Percentiles rank a stretch among this genome's conserved stretches.
Evolutionary conservation across 2,797 vertebrate species (phyloP).

Genomic region (Rhinatrema bivittatum): DNA sequence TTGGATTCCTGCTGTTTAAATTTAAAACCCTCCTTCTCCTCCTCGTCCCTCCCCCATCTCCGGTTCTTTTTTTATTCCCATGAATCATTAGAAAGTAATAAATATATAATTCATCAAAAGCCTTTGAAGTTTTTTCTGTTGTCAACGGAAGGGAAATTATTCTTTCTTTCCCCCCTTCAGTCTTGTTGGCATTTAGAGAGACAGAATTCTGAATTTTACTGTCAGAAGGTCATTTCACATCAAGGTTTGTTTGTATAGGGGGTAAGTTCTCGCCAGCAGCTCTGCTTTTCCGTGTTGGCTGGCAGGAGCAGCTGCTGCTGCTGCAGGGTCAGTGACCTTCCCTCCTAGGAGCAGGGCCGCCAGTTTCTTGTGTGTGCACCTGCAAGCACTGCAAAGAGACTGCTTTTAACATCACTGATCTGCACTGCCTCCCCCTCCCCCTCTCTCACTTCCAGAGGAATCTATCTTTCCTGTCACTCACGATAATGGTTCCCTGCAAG

Average conservation of each 20-base stretch:
- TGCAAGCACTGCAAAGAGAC: constrained; percentile 22
- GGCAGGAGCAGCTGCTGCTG: constrained; percentile 8
- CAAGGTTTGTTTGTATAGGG: background rate
- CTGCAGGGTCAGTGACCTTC: constrained; percentile 21
- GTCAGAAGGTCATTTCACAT: constrained; percentile 23
- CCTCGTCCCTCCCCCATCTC: too few species aligned
- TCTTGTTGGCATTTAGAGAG: too few species aligned
- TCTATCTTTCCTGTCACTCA: constrained; percentile 55
- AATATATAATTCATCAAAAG: too few species aligned
- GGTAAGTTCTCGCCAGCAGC: constrained; percentile 15
- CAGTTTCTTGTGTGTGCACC: constrained; percentile 32
- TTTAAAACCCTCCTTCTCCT: too few species aligned
- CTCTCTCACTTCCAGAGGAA: constrained; percentile 33
- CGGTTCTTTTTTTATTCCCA: too few species aligned
- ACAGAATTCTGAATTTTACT: too few species aligned
- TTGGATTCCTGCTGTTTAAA: too few species aligned
- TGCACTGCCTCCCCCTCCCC: constrained; percentile 20
- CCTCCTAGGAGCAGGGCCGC: constrained; percentile 27
- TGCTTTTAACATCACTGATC: constrained; percentile 36
- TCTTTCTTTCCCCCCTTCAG: too few species aligned
- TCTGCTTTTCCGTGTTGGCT: constrained; percentile 19
- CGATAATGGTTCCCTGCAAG: constrained; percentile 41
- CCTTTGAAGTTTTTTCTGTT: too few species aligned
- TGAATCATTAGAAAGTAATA: too few species aligned
- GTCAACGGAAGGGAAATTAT: too few species aligned